A percentile compares a stretch with the other conserved stretches of the same genome.
phyloP scores from a whole-genome alignment of 1,140 invertebrate genomes.

The Acromyrmex heyeri region DNA sequence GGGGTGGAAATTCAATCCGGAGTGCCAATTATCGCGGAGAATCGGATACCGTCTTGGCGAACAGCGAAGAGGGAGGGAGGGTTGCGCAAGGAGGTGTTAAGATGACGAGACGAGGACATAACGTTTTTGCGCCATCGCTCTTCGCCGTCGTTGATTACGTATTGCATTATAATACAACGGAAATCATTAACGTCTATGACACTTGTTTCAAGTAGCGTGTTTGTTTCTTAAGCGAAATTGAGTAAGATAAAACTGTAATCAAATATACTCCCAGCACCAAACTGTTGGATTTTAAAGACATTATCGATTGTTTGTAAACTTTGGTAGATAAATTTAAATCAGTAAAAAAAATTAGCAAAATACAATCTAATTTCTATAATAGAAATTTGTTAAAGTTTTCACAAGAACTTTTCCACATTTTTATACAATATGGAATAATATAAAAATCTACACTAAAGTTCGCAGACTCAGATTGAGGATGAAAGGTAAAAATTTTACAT shows the following conservation, averaged over 20 bases:
- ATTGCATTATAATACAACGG: constrained; percentile 54
- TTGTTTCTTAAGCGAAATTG: background rate
- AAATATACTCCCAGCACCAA: background rate
- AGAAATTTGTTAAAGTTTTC: no score
- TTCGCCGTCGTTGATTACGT: constrained; percentile 30
- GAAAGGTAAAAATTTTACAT: no score
- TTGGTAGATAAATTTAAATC: no score
- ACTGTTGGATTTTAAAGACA: no score
- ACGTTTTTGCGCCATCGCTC: constrained; percentile 31
- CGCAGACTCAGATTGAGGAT: no score
- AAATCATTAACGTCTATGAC: constrained; percentile 50
- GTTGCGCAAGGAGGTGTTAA: constrained; percentile 7
- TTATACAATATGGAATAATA: no score
- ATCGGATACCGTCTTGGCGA: constrained; percentile 68
- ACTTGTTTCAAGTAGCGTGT: constrained; percentile 8
- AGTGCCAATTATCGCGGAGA: constrained; percentile 76
- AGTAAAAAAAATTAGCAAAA: no score
- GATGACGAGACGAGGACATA: constrained; percentile 45
- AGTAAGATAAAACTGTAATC: background rate
- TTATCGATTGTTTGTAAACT: no score
- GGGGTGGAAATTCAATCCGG: constrained; percentile 73
- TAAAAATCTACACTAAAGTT: no score
- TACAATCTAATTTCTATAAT: no score
- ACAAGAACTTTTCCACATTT: no score
- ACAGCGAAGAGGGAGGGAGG: background rate